Base-by-base conservation (phyloP, 2,797 vertebrate genomes). In the Taenioides sp. region DNA sequence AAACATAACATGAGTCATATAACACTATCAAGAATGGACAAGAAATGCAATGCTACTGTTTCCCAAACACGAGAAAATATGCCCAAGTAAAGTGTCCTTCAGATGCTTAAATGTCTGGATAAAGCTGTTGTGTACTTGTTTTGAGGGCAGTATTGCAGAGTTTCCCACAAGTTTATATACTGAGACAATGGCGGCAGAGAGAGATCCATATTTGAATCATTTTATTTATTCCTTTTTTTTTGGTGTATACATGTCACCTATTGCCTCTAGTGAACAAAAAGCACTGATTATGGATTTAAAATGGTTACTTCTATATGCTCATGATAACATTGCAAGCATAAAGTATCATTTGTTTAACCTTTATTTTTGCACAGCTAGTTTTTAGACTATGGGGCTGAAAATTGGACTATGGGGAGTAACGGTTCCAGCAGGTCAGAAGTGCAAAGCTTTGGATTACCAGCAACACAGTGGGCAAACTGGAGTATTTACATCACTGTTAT, bases 401-500 rank as follows among this genome's bases (percentile, higher is more conserved):
- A 9, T 37, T 10, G 2, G 34, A 37, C 34, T 37, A 10, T 10
- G 9, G 31, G 34, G 7, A 34, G 34, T 34, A 9, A 34, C n/a
- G n/a, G n/a, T n/a, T n/a, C n/a, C n/a, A n/a, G n/a, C n/a, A 50
- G 78, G 86, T 81, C 84, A 79, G n/a, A 69, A 14, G n/a, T 28
- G 75, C 72, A 16, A 34, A 34, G 65, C 59, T 72, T 66, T 77
- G 74, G 84, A 78, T 85, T 77, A 82, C 62, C 71, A 31, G 63
- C 76, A 59, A 75, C 72, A 80, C 78, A 63, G 73, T 43, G 69
- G 75, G 71, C 67, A 71, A 82, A 77, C 76, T 63, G 58, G 22
- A 43, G 79, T 80, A 85, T 81, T 87, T 73, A 73, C 49, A 81
- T 63, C 72, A 64, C 65, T 76, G 74, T 78, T 69, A 31, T 27